These are phyloP conservation scores for Pocillopora grandis DNA, from an alignment of 92 coral and sea anemone genomes.

Conservation along the genomic window DNA sequence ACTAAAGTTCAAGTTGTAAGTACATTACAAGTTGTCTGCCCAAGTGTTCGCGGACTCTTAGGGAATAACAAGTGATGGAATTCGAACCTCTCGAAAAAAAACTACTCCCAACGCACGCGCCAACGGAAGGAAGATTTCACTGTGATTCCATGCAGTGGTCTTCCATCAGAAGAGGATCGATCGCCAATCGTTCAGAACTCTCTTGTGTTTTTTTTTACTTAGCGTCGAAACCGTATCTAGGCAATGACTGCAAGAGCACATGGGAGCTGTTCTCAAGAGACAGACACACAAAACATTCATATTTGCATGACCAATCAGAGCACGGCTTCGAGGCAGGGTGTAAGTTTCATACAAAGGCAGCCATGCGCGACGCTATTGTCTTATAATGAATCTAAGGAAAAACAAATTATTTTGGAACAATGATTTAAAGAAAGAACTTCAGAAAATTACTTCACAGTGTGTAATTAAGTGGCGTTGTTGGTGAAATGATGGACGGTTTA, in stretches of 20 bases:
- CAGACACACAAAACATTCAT: neutral
- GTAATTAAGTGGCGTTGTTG: neutral
- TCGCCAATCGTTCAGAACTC: neutral
- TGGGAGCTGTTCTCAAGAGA: neutral
- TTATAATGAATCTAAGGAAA: neutral
- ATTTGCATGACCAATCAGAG: conserved; percentile 39
- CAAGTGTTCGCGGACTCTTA: neutral
- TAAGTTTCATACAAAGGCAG: neutral
- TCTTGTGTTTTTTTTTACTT: neutral
- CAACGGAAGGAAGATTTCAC: neutral
- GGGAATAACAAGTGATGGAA: conserved; percentile 29
- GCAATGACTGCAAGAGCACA: conserved; percentile 31
- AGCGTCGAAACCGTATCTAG: conserved; percentile 43
- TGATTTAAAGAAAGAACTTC: neutral
- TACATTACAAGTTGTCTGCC: neutral
- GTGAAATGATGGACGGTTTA: too few species aligned
- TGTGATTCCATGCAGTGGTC: neutral
- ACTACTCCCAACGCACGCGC: neutral
- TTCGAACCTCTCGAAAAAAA: neutral
- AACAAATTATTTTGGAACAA: neutral
- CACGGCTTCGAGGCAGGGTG: neutral
- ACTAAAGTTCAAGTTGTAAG: neutral
- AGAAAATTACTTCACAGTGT: neutral
- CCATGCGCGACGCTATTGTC: conserved; percentile 13
- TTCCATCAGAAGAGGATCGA: neutral